phyloP scores from a whole-genome alignment of 2,113 vertebrate genomes.

The Protobothrops mucrosquamatus region DNA sequence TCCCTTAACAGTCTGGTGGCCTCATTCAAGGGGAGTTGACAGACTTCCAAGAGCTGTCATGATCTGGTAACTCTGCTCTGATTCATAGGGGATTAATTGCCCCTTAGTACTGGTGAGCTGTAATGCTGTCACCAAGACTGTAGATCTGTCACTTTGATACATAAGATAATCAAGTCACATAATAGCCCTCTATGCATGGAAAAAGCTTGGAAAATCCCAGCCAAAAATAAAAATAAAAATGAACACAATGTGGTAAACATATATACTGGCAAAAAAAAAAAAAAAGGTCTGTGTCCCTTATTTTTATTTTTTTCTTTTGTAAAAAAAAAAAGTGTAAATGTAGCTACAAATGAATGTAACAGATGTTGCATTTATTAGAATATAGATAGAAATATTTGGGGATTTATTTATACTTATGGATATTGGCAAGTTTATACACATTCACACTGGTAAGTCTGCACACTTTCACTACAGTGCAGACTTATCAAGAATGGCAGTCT shows the following conservation, averaged over 20 bases:
- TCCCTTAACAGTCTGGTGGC: too few species aligned
- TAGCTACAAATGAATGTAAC: background rate
- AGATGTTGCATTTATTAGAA: background rate
- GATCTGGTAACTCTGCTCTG: too few species aligned
- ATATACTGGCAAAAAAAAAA: background rate
- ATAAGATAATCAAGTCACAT: too few species aligned
- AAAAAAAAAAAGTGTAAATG: background rate
- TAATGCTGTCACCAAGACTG: too few species aligned
- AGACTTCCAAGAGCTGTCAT: too few species aligned
- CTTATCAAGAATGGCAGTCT: background rate
- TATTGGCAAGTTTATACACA: background rate
- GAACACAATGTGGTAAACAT: conserved; percentile 28
- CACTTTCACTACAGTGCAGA: background rate
- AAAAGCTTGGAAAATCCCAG: conserved; percentile 63
- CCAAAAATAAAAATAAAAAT: conserved; percentile 38
- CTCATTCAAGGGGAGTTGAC: too few species aligned
- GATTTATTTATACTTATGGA: background rate
- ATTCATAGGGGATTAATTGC: too few species aligned
- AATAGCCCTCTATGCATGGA: too few species aligned
- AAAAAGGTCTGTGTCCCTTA: background rate
- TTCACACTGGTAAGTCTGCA: background rate
- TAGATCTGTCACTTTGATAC: too few species aligned
- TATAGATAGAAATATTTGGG: background rate
- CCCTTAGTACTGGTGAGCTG: too few species aligned
- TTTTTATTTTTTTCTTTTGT: background rate